Percentiles rank a stretch among this genome's conserved stretches.
Evolutionary conservation across 2,113 vertebrate genomes (phyloP).

Genomic region (Dromiciops gliroides): DNA sequence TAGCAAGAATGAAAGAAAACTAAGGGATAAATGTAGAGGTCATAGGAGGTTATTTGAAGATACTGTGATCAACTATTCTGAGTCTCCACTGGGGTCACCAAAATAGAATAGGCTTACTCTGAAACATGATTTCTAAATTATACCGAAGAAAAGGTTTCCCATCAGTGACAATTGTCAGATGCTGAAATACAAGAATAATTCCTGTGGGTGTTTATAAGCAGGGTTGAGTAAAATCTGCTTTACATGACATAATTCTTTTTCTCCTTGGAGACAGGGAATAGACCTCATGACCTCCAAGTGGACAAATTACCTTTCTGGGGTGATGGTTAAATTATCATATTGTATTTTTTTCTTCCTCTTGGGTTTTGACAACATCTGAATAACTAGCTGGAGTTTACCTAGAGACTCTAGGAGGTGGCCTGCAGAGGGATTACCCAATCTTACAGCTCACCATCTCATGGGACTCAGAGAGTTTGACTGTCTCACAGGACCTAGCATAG

Average conservation of each 20-base stretch:
- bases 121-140: background rate
- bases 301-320: background rate
- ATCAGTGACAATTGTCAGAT: background rate
- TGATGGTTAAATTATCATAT: conserved; percentile 12
- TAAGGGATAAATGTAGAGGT: background rate
- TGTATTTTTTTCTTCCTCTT: background rate
- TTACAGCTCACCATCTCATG: background rate
- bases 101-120: background rate
- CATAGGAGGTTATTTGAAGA: background rate
- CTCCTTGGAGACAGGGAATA: background rate
- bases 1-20: background rate
- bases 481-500: conserved; percentile 36
- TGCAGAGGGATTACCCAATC: background rate
- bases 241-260: background rate
- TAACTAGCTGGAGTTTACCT: background rate
- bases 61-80: background rate
- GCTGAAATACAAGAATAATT: conserved; percentile 9
- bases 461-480: conserved; percentile 10
- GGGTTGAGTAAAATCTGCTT: background rate
- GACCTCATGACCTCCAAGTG: background rate
- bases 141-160: background rate
- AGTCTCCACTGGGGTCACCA: background rate
- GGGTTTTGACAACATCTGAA: background rate
- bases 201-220: background rate
- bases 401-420: background rate